phyloP scores from a whole-genome alignment of 37 sponge, comb jelly and placozoan genomes.

The Crambe crambe region DNA sequence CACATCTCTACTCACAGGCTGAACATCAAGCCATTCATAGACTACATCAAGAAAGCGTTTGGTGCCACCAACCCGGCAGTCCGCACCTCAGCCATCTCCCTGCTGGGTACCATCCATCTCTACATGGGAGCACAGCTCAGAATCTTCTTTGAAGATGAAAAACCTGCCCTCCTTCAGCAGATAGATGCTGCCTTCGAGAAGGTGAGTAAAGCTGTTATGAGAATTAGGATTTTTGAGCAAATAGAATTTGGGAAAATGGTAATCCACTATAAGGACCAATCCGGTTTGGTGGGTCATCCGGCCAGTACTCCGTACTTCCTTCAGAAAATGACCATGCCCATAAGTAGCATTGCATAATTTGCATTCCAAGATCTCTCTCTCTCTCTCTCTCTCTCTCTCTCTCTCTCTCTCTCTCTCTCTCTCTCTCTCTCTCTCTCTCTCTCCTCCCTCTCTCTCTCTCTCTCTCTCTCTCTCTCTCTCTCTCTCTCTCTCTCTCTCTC shows the following conservation, averaged over 20 bases:
- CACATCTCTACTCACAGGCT: constrained; percentile 20
- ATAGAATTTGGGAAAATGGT: not conserved
- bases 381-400: too few species aligned
- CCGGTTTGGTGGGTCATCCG: too few species aligned
- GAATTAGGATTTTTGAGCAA: not conserved
- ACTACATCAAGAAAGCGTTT: constrained; percentile 75
- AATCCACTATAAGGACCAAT: not conserved
- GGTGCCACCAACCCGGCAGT: constrained; percentile 82
- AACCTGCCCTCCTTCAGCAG: constrained; percentile 76
- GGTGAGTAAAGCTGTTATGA: constrained; percentile 2
- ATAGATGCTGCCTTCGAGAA: constrained; percentile 84
- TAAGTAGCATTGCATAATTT: too few species aligned
- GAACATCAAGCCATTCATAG: constrained; percentile 64
- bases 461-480: too few species aligned
- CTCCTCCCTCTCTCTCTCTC: not conserved
- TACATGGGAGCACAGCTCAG: constrained; percentile 80
- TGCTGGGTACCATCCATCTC: constrained; percentile 64
- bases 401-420: too few species aligned
- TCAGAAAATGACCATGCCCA: too few species aligned
- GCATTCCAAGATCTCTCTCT: not conserved
- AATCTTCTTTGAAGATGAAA: constrained; percentile 86
- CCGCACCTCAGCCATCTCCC: constrained; percentile 67
- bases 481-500: too few species aligned
- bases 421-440: too few species aligned
- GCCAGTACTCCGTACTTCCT: too few species aligned